Percentiles rank a stretch among this genome's conserved stretches.
Conservation (phyloP, 2,888 invertebrate genomes). For the Ischnus inquisitorius region DNA sequence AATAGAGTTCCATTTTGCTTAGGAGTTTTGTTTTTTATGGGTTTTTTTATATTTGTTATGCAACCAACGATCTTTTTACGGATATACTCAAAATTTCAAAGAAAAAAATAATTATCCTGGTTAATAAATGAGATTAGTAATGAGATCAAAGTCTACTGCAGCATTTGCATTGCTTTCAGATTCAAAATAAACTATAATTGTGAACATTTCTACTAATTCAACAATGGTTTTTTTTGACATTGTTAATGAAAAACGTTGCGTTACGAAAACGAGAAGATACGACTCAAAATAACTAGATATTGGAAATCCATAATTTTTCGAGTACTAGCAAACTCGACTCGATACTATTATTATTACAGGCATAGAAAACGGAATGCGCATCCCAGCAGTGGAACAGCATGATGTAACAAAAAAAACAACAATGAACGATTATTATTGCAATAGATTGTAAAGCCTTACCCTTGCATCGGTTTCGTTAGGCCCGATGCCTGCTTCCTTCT, state of each 20-base stretch:
- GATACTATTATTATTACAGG: background rate
- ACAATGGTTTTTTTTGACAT: no score
- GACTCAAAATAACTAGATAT: background rate
- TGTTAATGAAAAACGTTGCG: no score
- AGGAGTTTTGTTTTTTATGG: slow-evolving; percentile 44
- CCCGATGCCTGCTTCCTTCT: slow-evolving; percentile 86
- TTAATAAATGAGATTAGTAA: background rate
- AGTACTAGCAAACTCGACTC: background rate
- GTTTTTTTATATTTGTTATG: background rate
- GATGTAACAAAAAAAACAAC: slow-evolving; percentile 60
- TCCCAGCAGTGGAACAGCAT: background rate
- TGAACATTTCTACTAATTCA: background rate
- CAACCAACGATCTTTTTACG: slow-evolving; percentile 8
- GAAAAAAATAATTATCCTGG: slow-evolving; percentile 24
- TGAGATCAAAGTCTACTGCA: background rate
- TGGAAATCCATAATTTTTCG: slow-evolving; percentile 3
- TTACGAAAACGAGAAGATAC: no score
- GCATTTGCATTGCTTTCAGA: no score
- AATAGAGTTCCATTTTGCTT: slow-evolving; percentile 76
- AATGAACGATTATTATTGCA: slow-evolving; percentile 35
- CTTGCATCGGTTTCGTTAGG: slow-evolving; percentile 88
- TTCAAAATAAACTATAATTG: no score
- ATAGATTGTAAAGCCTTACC: slow-evolving; percentile 82
- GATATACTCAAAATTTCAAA: background rate
- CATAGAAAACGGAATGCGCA: background rate